phyloP scores from a whole-genome alignment of 2,113 vertebrate genomes.

The Pituophis catenifer region DNA sequence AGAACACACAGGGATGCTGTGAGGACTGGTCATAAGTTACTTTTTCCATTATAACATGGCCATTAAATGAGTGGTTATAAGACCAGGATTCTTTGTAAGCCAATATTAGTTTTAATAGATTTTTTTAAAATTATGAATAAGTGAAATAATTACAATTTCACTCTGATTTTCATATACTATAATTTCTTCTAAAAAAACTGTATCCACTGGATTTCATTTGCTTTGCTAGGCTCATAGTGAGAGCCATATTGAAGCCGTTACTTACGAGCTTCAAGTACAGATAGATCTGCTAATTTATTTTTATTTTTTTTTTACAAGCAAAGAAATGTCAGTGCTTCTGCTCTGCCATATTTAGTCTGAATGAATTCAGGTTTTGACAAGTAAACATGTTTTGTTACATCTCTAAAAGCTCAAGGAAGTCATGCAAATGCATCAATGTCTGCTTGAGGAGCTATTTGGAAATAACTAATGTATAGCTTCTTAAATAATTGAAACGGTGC shows the following conservation, averaged over 20 bases:
- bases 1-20: not conserved
- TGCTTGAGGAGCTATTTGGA: not conserved
- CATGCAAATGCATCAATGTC: not conserved
- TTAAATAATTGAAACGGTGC: not conserved
- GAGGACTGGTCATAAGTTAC: not conserved
- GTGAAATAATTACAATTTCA: not conserved
- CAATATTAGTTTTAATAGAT: not conserved
- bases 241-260: not conserved
- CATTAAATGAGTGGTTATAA: not conserved
- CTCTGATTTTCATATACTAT: not conserved
- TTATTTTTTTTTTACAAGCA: not conserved
- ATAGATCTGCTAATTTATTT: not conserved
- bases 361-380: not conserved
- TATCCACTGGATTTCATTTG: not conserved
- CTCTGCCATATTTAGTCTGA: not conserved
- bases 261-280: not conserved
- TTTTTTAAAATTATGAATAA: not conserved
- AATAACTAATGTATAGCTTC: not conserved
- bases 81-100: not conserved
- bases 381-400: not conserved
- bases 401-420: not conserved
- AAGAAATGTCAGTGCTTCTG: not conserved
- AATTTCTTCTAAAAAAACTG: not conserved
- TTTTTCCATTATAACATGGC: not conserved
- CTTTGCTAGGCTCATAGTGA: not conserved